Evolutionary conservation across 2,888 invertebrate species (phyloP), one percentile per base, ranked within the genome.

Genomic region (Tenthredo livida): DNA sequence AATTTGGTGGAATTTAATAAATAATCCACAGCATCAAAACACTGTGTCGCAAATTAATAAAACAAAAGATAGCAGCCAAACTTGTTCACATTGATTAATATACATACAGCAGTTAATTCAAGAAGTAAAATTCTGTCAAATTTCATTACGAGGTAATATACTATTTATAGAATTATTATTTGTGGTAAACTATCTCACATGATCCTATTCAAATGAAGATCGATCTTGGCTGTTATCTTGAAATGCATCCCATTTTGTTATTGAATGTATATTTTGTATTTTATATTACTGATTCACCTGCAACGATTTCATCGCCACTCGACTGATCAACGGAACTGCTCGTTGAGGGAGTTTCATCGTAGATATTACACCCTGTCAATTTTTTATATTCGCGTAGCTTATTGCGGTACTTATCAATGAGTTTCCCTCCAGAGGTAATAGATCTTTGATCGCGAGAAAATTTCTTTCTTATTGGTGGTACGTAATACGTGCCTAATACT

Each of bases 391-490:
- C 61, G 40, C 61, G 80, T 80, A 80, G 21, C 47, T 80, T 65
- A 40, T 80, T 80, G 1, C 80, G 65, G 15, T 80, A 80, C 4
- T 80, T 80, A 40, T 80, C 80, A 4, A 61, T 33, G 65, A 80
- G 80, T 61, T 80, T 80, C 25, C 80, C 58, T 21, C 80, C 65
- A n/a, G 65, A 80, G 1, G 29, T 33, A 61, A 43, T 40, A 40
- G 80, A 80, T 9, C 2, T 25, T 61, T 80, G 21, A 7, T 21
- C 5, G 40, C 65, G 80, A n/a, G 80, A 80, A 80, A 25, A 29
- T 80, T 80, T 29, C 33, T 80, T 80, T 40, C n/a, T 80, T n/a
- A 65, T 80, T 65, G 80, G 61, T 80, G 80, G 80, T n/a, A 80
- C 25, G 40, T 80, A 61, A 61, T 80, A 80, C 21, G 80, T 80